Evolutionary conservation across 2,113 vertebrate genomes (phyloP).

Genomic region (Leuciscus idus): DNA sequence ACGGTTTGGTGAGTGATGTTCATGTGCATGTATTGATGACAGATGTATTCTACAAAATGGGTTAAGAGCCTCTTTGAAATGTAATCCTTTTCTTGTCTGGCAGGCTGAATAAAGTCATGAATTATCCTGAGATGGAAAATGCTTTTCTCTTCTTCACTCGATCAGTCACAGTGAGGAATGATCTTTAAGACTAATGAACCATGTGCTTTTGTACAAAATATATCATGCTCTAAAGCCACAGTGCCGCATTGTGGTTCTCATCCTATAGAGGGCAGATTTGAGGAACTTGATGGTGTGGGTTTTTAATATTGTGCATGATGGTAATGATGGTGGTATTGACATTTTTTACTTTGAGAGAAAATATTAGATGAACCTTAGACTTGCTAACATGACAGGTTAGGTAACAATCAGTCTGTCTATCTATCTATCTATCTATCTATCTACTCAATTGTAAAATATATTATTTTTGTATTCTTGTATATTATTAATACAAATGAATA

Average conservation of each 20-base stretch:
- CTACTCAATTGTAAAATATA: no score
- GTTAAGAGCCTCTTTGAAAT: constrained; percentile 10
- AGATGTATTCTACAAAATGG: background rate
- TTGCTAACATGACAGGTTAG: background rate
- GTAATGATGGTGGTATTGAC: background rate
- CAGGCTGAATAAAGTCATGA: constrained; percentile 34
- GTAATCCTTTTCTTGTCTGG: constrained; percentile 23
- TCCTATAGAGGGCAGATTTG: background rate
- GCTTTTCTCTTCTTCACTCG: background rate
- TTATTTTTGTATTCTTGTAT: no score
- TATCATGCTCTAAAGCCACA: background rate
- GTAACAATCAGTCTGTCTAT: no score
- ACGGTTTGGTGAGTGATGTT: background rate
- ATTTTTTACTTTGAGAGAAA: background rate
- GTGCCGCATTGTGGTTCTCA: background rate
- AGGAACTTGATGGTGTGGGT: background rate
- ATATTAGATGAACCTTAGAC: background rate
- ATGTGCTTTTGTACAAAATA: background rate
- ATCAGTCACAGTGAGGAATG: constrained; percentile 30
- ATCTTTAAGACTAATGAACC: constrained; percentile 35
- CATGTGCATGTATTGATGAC: background rate
- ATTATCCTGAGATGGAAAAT: background rate
- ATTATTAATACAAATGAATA: no score
- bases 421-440: no score
- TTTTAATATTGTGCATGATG: background rate